Base-by-base conservation (phyloP, 1,140 invertebrate species). In the Cardiocondyla obscurior region DNA sequence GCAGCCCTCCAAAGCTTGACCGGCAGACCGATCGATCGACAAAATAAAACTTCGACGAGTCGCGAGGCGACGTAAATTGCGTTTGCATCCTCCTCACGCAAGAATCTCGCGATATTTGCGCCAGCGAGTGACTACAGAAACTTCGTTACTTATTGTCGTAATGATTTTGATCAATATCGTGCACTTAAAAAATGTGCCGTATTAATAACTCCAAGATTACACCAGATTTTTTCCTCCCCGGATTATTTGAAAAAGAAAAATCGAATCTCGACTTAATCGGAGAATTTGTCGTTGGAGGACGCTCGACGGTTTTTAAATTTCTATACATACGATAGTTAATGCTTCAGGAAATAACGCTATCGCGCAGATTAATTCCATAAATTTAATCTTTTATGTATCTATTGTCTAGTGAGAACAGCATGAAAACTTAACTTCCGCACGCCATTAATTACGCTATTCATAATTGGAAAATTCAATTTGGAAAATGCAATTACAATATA, bases 31-130 rank as follows among this genome's bases (percentile, higher is more conserved):
- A 87, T 84, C 84, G 73, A 60, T 67, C 33, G 28, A 7, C 30
- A 28, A 12, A 79, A 67, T 79, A 79, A 79, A 53, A 53, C 62
- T 55, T 42, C 14, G 19, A 55, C 28, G 46, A 51, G 42, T 62
- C 42, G 55, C 77, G 51, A 82, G 70, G 49, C 64, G 53, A 76
- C 77, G 64, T 36, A 57, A 77, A n/a, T n/a, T n/a, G 69, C 82
- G 60, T 67, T n/a, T n/a, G n/a, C n/a, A n/a, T n/a, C n/a, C n/a
- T n/a, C 30, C 30, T 58, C 46, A 33, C 22, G 72, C 46, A 22
- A 53, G 55, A 82, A 33, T 49, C 10, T 22, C 2, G 22, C 4
- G 36, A 1, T 7, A 46, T n/a, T 28, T 42, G 57, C 12, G 7
- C 3, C 19, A 12, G 16, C n/a, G 57, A 76, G 25, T 33, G 1